phyloP scores from a whole-genome alignment of 2,113 vertebrate genomes.

The Ophiodon elongatus region DNA sequence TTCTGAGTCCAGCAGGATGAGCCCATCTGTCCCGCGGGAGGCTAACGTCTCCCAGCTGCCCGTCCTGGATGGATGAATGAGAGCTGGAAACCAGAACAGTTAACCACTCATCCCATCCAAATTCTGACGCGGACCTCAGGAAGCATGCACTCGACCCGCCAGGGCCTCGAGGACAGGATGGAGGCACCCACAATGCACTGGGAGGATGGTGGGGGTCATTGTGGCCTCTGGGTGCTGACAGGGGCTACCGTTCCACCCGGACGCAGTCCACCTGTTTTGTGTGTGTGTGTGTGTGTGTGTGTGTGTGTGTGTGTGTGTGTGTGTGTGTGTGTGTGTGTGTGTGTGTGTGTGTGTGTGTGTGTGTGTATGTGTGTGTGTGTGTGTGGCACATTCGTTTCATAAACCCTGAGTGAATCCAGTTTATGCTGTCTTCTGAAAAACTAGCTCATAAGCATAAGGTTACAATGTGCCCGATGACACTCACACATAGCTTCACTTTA shows the following conservation, averaged over 20 bases:
- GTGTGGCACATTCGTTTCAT: no score
- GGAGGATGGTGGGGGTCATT: conserved; percentile 28
- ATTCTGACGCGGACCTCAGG: conserved; percentile 44
- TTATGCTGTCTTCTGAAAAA: neutral
- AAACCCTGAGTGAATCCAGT: neutral
- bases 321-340: conserved; percentile 12
- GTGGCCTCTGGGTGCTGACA: conserved; percentile 66
- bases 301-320: neutral
- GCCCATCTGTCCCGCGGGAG: conserved; percentile 61
- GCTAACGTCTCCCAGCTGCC: conserved; percentile 10
- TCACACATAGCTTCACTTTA: no score
- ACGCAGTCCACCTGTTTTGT: conserved; percentile 68
- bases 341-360: neutral
- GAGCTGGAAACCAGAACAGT: conserved; percentile 40
- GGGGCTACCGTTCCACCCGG: conserved; percentile 47
- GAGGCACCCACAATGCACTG: conserved; percentile 36
- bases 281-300: conserved; percentile 10
- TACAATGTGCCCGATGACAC: neutral
- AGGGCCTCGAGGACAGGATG: conserved; percentile 21
- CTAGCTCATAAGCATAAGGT: neutral
- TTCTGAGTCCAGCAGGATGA: conserved; percentile 31
- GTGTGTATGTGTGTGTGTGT: no score
- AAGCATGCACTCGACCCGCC: conserved; percentile 58
- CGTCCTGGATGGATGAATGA: conserved; percentile 23
- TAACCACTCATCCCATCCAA: conserved; percentile 35